Evolutionary conservation across 2,888 invertebrate species (phyloP).

Genomic region (Ceriagrion tenellum): DNA sequence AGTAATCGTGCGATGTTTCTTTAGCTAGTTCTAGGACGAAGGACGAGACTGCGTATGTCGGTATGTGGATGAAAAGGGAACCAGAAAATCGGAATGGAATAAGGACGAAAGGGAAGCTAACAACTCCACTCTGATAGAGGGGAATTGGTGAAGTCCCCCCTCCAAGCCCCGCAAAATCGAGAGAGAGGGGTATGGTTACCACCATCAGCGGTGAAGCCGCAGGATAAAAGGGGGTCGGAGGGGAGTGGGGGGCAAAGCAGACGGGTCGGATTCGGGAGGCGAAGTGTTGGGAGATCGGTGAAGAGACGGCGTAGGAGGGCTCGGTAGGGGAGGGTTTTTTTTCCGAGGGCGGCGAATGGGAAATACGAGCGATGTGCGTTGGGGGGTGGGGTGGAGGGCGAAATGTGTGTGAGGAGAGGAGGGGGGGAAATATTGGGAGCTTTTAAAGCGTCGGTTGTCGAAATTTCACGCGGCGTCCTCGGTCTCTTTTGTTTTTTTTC

Average conservation of each 20-base stretch:
- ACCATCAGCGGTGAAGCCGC: neutral
- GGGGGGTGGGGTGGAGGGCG: neutral
- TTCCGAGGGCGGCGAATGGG: neutral
- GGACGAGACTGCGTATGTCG: neutral
- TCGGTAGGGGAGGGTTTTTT: neutral
- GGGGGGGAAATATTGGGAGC: constrained; percentile 35
- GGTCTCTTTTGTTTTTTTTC: constrained; percentile 37
- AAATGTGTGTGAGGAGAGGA: neutral
- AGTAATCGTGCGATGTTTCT: too few relatives aligned
- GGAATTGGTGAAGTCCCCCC: neutral
- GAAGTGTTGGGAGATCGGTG: neutral
- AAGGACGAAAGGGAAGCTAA: neutral
- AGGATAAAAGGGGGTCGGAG: neutral
- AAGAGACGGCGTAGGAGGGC: neutral
- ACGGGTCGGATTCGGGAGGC: neutral
- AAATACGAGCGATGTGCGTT: neutral
- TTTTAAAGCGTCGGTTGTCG: constrained; percentile 55
- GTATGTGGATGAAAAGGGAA: neutral
- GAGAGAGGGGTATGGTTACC: neutral
- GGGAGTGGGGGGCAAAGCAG: neutral
- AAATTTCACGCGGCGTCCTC: constrained; percentile 60
- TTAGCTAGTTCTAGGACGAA: neutral
- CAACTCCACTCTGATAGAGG: neutral
- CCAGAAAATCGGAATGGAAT: neutral
- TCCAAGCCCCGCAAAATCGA: too few relatives aligned